Conservation (phyloP, 2,797 vertebrate genomes). For the Microctenopoma stevenorrisi region DNA sequence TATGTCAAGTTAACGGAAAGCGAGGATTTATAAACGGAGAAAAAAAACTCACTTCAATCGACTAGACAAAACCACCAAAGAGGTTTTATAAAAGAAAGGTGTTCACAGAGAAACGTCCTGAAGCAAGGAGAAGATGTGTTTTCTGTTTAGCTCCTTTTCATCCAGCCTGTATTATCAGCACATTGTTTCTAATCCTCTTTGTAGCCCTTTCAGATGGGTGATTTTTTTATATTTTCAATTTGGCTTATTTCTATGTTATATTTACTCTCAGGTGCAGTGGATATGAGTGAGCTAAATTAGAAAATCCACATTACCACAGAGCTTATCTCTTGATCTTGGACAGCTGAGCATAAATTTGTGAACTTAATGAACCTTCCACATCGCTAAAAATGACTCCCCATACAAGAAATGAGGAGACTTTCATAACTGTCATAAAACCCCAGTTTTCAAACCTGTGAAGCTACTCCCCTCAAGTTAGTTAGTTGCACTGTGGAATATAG, state of each 20-base stretch:
- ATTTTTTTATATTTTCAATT: conserved; percentile 23
- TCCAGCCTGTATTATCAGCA: conserved; percentile 10
- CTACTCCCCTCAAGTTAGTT: neutral
- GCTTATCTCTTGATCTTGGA: conserved; percentile 25
- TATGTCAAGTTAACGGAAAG: neutral
- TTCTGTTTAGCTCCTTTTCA: conserved; percentile 6
- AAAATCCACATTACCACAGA: conserved; percentile 27
- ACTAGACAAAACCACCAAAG: neutral
- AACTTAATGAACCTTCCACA: conserved; percentile 7
- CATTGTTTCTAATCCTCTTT: conserved; percentile 17
- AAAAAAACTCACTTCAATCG: neutral
- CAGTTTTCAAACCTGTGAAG: neutral
- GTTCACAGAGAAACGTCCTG: conserved; percentile 13
- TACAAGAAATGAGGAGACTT: too few relatives aligned
- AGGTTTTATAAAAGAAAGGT: neutral
- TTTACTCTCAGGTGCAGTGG: conserved; percentile 12
- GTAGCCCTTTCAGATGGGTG: conserved; percentile 7
- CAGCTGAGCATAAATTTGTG: conserved; percentile 11
- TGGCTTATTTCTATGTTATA: conserved; percentile 21
- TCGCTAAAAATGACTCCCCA: neutral
- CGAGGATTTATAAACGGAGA: too few relatives aligned
- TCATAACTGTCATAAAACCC: neutral
- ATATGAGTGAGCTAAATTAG: conserved; percentile 25
- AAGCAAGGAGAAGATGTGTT: neutral
- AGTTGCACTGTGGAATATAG: neutral